These are phyloP conservation scores for Seriola quinqueradiata DNA, from an alignment of 2,113 vertebrate genomes.

Conservation along the genomic window DNA sequence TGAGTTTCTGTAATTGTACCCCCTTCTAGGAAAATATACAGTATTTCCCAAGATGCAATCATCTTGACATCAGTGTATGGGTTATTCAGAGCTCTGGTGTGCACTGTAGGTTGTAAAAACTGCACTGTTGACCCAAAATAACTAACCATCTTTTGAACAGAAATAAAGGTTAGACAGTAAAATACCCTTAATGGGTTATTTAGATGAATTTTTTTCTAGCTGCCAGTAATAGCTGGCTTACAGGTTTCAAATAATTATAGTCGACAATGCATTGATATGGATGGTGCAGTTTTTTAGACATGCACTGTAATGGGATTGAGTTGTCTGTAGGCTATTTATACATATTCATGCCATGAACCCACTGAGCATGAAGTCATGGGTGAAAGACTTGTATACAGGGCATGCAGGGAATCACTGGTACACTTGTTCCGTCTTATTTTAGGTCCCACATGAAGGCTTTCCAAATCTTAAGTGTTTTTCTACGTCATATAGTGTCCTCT, in stretches of 20 bases:
- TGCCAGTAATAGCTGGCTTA: neutral
- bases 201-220: neutral
- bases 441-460: neutral
- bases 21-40: constrained; percentile 49
- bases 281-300: neutral
- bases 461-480: neutral
- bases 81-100: constrained; percentile 11
- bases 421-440: neutral
- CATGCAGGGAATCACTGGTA: neutral
- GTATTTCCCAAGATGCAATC: constrained; percentile 37
- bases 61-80: constrained; percentile 25
- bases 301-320: neutral
- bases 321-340: constrained; percentile 18
- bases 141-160: neutral
- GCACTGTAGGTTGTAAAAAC: neutral
- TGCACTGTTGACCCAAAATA: neutral
- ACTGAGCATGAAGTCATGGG: constrained; percentile 5
- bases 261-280: neutral
- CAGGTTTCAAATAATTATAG: neutral
- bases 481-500: neutral
- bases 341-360: neutral
- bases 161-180: neutral
- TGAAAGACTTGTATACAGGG: constrained; percentile 3
- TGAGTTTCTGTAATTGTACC: constrained; percentile 69
- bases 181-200: constrained; percentile 1